phyloP scores from a whole-genome alignment of 2,113 vertebrate species.

The Passerina amoena region DNA sequence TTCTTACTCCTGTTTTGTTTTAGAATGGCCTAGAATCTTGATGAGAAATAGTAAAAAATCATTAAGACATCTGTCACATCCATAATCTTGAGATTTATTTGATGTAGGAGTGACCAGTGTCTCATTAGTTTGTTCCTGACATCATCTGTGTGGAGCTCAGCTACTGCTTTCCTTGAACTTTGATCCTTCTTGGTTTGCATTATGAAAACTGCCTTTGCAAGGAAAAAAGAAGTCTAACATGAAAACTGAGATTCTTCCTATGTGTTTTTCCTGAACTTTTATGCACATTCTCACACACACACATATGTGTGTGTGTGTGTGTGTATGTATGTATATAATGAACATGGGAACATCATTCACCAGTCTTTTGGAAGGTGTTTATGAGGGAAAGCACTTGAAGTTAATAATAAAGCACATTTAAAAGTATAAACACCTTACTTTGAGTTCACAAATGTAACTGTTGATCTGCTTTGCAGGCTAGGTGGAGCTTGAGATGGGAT shows the following conservation, averaged over 20 bases:
- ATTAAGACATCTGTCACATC: not conserved
- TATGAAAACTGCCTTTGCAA: not conserved
- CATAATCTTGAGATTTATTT: not conserved
- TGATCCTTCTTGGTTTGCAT: not conserved
- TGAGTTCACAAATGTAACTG: not conserved
- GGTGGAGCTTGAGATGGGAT: not conserved
- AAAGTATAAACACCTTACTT: not conserved
- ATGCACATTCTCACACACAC: fast-evolving
- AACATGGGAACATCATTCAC: not conserved
- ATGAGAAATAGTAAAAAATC: not conserved
- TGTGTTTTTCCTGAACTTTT: not conserved
- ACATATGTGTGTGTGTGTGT: not conserved
- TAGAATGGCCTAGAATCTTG: not conserved
- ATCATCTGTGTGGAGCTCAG: not conserved
- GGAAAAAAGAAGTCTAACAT: not conserved
- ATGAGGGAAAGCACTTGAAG: not conserved
- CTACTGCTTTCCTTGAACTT: not conserved
- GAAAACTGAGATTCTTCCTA: not conserved
- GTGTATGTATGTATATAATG: fast-evolving
- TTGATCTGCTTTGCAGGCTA: not conserved
- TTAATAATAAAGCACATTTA: not conserved
- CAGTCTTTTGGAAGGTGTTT: not conserved
- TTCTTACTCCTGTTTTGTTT: not conserved
- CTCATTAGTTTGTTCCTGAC: not conserved
- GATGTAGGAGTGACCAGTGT: not conserved